phyloP scores from a whole-genome alignment of 2,797 vertebrate genomes.

The Typhlichthys eigenmanni region DNA sequence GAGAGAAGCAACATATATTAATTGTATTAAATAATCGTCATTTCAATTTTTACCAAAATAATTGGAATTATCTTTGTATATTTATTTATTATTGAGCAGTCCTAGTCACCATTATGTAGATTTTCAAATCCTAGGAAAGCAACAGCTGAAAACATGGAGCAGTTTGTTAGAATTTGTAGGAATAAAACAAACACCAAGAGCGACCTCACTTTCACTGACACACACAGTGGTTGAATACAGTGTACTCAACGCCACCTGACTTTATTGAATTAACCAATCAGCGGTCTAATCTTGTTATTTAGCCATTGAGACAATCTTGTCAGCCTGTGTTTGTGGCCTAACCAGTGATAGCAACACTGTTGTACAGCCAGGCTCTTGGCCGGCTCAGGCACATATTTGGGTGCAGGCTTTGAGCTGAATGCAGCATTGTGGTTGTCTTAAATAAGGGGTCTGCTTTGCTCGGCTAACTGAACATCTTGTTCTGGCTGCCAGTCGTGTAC shows the following conservation, averaged over 20 bases:
- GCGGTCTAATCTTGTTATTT: background rate
- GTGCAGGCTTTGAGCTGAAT: slow-evolving; percentile 20
- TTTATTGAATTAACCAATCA: background rate
- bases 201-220: no score
- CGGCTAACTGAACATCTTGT: slow-evolving; percentile 50
- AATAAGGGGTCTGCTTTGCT: slow-evolving; percentile 56
- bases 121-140: no score
- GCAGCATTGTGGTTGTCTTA: slow-evolving; percentile 58
- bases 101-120: no score
- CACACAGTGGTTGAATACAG: no score
- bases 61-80: no score
- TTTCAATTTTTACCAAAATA: no score
- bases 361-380: slow-evolving; percentile 12
- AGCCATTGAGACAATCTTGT: background rate
- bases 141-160: no score
- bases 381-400: slow-evolving; percentile 14
- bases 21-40: no score
- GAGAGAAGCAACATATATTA: no score
- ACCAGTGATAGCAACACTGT: slow-evolving; percentile 20
- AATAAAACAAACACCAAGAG: no score
- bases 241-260: background rate
- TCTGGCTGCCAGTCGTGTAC: slow-evolving; percentile 47
- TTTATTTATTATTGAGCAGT: no score
- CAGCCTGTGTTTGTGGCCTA: slow-evolving; percentile 16
- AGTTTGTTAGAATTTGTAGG: no score